Conservation (phyloP, 2,888 invertebrate genomes). For the Nebria brevicollis region DNA sequence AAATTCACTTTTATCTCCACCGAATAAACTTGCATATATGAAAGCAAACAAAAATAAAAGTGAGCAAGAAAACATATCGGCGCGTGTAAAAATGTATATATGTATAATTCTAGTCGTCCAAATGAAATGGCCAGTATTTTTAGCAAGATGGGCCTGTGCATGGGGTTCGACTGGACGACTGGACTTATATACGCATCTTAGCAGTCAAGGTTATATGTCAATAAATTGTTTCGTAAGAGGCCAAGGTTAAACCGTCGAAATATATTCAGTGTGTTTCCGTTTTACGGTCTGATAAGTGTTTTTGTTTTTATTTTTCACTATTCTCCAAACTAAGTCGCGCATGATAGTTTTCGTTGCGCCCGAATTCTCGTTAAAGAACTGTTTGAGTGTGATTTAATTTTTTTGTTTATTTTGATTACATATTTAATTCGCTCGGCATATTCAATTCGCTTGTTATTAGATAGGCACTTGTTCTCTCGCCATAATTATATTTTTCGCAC, state of each 20-base stretch:
- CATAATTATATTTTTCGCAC: no score
- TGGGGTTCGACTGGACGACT: conserved; percentile 16
- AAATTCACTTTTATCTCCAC: conserved; percentile 8
- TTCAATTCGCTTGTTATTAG: no score
- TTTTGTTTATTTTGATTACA: no score
- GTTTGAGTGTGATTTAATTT: no score
- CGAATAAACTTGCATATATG: conserved; percentile 29
- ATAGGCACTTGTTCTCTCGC: no score
- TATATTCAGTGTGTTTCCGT: conserved; percentile 39
- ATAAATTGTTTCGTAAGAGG: conserved; percentile 54
- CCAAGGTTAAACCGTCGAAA: conserved; percentile 50
- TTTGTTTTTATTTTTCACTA: conserved; percentile 7
- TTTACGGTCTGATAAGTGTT: conserved; percentile 32
- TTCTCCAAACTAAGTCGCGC: conserved; percentile 1
- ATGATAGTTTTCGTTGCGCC: not conserved
- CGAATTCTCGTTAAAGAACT: no score
- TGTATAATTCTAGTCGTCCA: conserved; percentile 20
- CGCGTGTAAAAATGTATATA: conserved; percentile 42
- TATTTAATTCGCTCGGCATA: no score
- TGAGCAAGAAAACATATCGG: conserved; percentile 30
- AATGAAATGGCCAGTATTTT: not conserved
- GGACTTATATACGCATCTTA: conserved; percentile 39
- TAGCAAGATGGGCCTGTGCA: not conserved
- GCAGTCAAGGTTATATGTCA: conserved; percentile 53
- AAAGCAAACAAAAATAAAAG: conserved; percentile 44